phyloP scores from a whole-genome alignment of 1,140 invertebrate genomes.

The Tetramorium alpestre region DNA sequence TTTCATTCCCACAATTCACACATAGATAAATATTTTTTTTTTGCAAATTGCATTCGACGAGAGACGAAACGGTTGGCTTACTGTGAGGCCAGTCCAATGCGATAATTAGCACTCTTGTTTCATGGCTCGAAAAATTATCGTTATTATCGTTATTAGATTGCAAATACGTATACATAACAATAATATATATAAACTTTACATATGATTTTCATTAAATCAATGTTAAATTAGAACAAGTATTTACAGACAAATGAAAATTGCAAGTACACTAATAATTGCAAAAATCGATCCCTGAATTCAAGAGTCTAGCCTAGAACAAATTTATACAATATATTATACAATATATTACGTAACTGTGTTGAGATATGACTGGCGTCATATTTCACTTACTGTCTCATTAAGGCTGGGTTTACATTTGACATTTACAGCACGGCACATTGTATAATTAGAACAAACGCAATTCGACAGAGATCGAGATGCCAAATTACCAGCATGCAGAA shows the following conservation, averaged over 20 bases:
- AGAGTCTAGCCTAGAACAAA: conserved; percentile 7
- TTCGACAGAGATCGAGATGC: conserved; percentile 57
- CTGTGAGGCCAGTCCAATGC: conserved; percentile 55
- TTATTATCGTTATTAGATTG: neutral
- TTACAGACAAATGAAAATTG: neutral
- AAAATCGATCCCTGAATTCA: conserved; percentile 8
- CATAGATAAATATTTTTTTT: conserved; percentile 43
- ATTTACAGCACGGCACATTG: conserved; percentile 35
- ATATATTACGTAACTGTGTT: neutral
- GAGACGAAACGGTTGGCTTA: conserved; percentile 54
- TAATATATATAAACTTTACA: neutral
- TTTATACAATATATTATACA: neutral
- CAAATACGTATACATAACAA: neutral
- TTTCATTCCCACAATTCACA: conserved; percentile 75
- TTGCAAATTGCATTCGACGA: conserved; percentile 63
- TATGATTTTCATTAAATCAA: neutral
- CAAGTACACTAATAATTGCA: conserved; percentile 12
- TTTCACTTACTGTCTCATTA: conserved; percentile 44
- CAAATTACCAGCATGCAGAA: conserved; percentile 69
- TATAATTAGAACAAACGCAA: conserved; percentile 43
- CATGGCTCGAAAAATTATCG: neutral
- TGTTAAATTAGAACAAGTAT: neutral
- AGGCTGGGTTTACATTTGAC: conserved; percentile 75
- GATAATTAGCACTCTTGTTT: conserved; percentile 34
- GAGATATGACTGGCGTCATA: conserved; percentile 54